Evolutionary conservation across 1,140 invertebrate genomes (phyloP).

Genomic region (Yoshiicerus persimilis): DNA sequence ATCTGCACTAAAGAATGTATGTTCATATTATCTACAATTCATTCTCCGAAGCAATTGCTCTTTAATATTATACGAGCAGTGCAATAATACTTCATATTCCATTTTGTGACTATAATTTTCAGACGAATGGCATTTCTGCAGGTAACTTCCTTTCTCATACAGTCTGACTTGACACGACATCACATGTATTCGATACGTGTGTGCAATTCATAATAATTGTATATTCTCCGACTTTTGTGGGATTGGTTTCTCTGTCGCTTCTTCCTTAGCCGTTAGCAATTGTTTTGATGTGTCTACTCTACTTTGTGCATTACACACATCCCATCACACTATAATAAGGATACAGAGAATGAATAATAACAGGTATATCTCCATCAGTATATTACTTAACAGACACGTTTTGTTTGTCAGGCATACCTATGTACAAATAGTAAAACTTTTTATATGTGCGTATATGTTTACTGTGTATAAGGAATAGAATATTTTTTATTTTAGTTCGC

Average conservation of each 20-base stretch:
- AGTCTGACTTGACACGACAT: not conserved
- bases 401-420: too few relatives aligned
- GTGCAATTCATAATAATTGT: not conserved
- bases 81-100: too few relatives aligned
- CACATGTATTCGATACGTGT: not conserved
- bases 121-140: not conserved
- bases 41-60: too few relatives aligned
- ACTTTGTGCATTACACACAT: too few relatives aligned
- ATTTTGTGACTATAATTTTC: not conserved
- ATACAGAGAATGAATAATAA: too few relatives aligned
- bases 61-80: too few relatives aligned
- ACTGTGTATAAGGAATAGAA: not conserved
- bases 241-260: not conserved
- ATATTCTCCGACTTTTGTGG: not conserved
- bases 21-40: too few relatives aligned
- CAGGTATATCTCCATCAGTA: too few relatives aligned
- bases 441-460: too few relatives aligned
- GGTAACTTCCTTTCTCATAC: not conserved
- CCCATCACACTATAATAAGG: too few relatives aligned
- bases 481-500: not conserved
- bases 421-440: too few relatives aligned
- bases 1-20: not conserved
- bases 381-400: too few relatives aligned
- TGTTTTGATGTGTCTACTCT: not conserved
- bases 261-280: not conserved